A percentile compares a stretch with the other conserved stretches of the same genome.
Conservation (phyloP, 37 sponge, comb jelly and placozoan genomes). For the Spongilla lacustris region DNA sequence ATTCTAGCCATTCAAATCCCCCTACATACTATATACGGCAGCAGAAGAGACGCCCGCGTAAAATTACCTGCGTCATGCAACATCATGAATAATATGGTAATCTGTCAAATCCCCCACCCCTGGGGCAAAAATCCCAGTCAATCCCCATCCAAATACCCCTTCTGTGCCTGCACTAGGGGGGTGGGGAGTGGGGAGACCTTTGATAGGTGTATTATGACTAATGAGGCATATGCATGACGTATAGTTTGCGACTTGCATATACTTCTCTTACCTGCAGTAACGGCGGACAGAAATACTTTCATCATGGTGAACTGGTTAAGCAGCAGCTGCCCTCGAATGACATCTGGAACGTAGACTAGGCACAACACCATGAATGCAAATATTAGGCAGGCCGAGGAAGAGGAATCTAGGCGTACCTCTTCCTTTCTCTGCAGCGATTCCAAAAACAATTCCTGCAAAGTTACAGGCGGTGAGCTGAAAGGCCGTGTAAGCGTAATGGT, state of each 20-base stretch:
- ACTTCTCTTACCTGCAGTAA: constrained; percentile 49
- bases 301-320: constrained; percentile 71
- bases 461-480: constrained; percentile 12
- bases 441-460: constrained; percentile 41
- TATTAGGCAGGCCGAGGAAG: neutral
- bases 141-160: too few species aligned
- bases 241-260: neutral
- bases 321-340: constrained; percentile 65
- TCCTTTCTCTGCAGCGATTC: constrained; percentile 54
- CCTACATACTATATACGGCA: too few species aligned
- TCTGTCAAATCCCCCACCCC: too few species aligned
- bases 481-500: neutral
- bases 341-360: constrained; percentile 45
- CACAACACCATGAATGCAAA: neutral
- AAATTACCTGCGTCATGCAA: too few species aligned
- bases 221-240: neutral
- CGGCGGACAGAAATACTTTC: constrained; percentile 69
- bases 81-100: too few species aligned
- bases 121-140: too few species aligned
- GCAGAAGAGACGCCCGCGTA: too few species aligned
- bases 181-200: too few species aligned
- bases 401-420: constrained; percentile 18
- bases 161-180: too few species aligned
- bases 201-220: too few species aligned
- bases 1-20: too few species aligned